Conservation (phyloP, 2,797 vertebrate genomes). For the Gallinago solitaria region DNA sequence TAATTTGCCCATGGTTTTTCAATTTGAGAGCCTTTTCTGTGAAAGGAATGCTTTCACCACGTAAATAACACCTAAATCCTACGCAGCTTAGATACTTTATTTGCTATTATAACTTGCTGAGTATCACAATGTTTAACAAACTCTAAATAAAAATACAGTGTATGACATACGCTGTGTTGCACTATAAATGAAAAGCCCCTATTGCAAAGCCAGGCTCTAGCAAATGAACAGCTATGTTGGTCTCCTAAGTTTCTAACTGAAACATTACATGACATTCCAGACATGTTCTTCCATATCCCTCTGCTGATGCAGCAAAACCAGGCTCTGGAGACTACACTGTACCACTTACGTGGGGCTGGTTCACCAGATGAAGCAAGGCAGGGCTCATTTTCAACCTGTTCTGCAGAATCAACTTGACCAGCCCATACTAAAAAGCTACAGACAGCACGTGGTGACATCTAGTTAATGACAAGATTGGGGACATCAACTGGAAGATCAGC, state of each 20-base stretch:
- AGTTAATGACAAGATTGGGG: neutral
- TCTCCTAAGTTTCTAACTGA: neutral
- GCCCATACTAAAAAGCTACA: neutral
- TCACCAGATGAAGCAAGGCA: neutral
- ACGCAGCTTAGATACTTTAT: fast-evolving
- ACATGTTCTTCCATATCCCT: neutral
- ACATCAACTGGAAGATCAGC: neutral
- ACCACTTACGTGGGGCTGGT: neutral
- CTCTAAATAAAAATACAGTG: neutral
- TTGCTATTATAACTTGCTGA: neutral
- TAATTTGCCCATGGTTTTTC: neutral
- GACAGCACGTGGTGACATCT: neutral
- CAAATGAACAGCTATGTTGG: neutral
- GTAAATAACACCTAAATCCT: neutral
- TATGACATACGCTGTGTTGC: neutral
- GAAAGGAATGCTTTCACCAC: neutral
- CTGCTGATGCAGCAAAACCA: neutral
- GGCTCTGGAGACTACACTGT: neutral
- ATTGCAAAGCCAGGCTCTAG: neutral
- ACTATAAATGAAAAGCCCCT: neutral
- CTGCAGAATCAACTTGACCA: neutral
- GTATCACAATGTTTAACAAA: neutral
- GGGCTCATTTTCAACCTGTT: neutral
- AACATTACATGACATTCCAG: neutral
- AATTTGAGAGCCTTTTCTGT: neutral